These are phyloP conservation scores for Tigriopus japonicus DNA, from an alignment of 1,140 invertebrate genomes.

Conservation along the genomic window DNA sequence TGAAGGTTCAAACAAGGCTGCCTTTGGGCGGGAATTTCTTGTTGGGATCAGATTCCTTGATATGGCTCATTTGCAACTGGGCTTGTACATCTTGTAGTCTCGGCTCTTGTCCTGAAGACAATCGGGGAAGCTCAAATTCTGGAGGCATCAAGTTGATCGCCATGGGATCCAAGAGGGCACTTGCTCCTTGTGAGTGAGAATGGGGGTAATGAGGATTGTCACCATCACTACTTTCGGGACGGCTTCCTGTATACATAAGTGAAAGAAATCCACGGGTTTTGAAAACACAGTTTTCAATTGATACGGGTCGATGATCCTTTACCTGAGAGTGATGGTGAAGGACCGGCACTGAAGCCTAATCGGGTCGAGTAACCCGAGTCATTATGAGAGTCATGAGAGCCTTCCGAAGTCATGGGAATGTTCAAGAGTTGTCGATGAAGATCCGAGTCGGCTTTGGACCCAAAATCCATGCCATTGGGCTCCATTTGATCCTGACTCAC, in stretches of 20 bases:
- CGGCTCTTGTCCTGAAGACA: not conserved
- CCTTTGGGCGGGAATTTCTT: not conserved
- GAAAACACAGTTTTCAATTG: not conserved
- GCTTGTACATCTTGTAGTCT: not conserved
- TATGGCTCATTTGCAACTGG: not conserved
- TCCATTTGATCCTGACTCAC: not conserved
- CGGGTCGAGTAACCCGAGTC: constrained; percentile 57
- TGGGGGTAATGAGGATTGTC: constrained; percentile 10
- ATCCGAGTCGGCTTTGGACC: not conserved
- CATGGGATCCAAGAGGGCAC: not conserved
- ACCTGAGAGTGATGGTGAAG: constrained; percentile 51
- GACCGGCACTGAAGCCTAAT: constrained; percentile 51
- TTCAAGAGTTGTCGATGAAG: constrained; percentile 9
- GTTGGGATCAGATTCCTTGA: not conserved
- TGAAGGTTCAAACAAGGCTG: not conserved
- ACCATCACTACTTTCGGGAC: constrained; percentile 9
- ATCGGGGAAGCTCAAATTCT: not conserved
- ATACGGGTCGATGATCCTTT: not conserved
- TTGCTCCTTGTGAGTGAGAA: not conserved
- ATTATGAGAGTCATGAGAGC: constrained; percentile 40
- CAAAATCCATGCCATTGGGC: not conserved
- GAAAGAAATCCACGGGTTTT: not conserved
- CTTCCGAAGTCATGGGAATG: constrained; percentile 17
- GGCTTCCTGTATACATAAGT: not conserved
- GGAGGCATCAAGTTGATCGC: constrained; percentile 7